Base-by-base conservation (phyloP, 2,888 invertebrate species). In the Bedellia somnulentella region DNA sequence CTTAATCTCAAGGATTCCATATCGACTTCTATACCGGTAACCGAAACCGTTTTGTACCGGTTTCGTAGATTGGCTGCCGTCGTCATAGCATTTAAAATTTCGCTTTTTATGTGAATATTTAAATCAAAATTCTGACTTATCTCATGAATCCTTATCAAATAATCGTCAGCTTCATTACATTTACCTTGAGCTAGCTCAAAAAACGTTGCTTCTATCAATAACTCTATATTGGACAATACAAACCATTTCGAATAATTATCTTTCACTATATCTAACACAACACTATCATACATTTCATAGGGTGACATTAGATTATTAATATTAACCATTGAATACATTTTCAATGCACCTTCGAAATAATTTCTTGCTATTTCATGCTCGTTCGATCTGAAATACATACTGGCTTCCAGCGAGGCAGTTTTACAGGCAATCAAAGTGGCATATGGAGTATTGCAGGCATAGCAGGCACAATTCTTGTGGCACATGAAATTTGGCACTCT, bases 281-380 rank as follows among this genome's bases (percentile, higher is more conserved):
- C 55, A 5, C 38, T 32, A 16, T 60, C 47, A 11, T 44, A 58
- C 2, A 40, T 31, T 30, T 10, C 44, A 43, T 0, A 11, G 26
- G 0, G 42, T 35, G 2, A 51, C 33, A 0, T 46, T 33, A 0
- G 15, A 8, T 5, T 36, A 15, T 49, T 61, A 0, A 2, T 16
- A 8, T 60, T 49, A 0, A 54, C 49, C 0, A 39, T 25, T 0
- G 23, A 16, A 2, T 64, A 50, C 26, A 47, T 47, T 16, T 44
- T 35, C 0, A 52, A 4, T 0, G 55, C 47, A 0, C 71, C 71
- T 1, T 51, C 47, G 36, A 57, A 71, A 24, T 70, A 70, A 33
- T 63, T 59, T 0, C 37, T 43, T 0, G 73, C 67, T 9, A 63
- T 59, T 3, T 52, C 50, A 0, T 31, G 35, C 9, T 71, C 66